A percentile compares a stretch with the other conserved stretches of the same genome.
phyloP scores from a whole-genome alignment of 2,797 vertebrate genomes.

The Phoxinus dragarum region DNA sequence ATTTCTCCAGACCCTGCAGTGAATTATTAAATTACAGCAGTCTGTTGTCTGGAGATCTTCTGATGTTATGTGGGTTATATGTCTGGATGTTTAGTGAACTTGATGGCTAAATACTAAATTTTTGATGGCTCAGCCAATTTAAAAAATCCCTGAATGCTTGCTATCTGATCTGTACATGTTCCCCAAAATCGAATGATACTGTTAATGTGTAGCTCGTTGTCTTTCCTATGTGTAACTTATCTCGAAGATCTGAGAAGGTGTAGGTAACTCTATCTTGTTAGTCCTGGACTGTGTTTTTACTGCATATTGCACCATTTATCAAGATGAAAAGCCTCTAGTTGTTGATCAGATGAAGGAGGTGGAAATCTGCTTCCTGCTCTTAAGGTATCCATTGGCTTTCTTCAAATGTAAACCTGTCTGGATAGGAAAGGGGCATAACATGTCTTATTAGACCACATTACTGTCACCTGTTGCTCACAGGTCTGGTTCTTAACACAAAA shows the following conservation, averaged over 20 bases:
- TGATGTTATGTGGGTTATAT: conserved; percentile 18
- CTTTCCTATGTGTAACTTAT: not conserved
- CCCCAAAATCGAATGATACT: not conserved
- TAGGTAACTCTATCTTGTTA: not conserved
- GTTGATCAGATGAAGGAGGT: not conserved
- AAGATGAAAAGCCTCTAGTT: conserved; percentile 14
- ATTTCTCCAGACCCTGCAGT: conserved; percentile 41
- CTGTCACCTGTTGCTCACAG: conserved; percentile 4
- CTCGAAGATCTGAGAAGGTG: not conserved
- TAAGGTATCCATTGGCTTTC: not conserved
- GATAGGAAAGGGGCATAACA: not conserved
- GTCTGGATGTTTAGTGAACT: conserved; percentile 3
- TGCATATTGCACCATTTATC: conserved; percentile 21
- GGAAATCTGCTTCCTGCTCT: not conserved
- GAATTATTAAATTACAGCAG: conserved; percentile 45
- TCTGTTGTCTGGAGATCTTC: conserved; percentile 30
- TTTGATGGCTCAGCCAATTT: conserved; percentile 3
- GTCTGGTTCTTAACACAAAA: conserved; percentile 3
- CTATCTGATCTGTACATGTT: not conserved
- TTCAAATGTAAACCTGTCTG: not conserved
- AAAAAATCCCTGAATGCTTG: conserved; percentile 26
- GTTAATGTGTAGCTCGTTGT: not conserved
- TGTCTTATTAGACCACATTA: conserved; percentile 12
- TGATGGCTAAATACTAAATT: conserved; percentile 14
- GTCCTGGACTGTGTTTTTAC: conserved; percentile 7